A percentile compares a stretch with the other conserved stretches of the same genome.
Evolutionary conservation across 2,113 vertebrate genomes (phyloP).

Genomic region (Spheniscus mendiculus): DNA sequence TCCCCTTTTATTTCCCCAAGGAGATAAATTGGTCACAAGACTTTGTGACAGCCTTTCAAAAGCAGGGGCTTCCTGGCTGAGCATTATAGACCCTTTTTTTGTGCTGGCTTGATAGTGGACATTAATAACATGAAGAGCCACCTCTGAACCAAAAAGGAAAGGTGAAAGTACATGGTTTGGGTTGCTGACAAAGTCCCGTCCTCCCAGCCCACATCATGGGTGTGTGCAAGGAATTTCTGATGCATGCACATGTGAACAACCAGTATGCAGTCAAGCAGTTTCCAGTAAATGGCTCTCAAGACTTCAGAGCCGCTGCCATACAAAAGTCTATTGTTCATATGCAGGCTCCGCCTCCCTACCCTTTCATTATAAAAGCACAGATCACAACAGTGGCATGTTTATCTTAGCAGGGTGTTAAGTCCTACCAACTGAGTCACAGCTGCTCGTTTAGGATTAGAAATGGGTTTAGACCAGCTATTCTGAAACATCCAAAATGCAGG

Average conservation of each 20-base stretch:
- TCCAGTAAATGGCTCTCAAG: background rate
- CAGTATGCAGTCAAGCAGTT: background rate
- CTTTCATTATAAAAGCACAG: slow-evolving; percentile 11
- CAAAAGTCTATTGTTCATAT: slow-evolving; percentile 22
- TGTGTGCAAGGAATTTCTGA: slow-evolving; percentile 24
- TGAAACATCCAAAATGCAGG: background rate
- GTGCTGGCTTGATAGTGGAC: background rate
- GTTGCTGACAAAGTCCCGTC: background rate
- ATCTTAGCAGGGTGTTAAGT: slow-evolving; percentile 16
- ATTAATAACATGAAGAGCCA: background rate
- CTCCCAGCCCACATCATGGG: background rate
- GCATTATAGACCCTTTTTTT: background rate
- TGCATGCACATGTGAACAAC: background rate
- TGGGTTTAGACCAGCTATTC: background rate
- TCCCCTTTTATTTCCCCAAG: background rate
- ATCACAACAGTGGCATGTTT: slow-evolving; percentile 21
- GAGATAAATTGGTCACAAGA: background rate
- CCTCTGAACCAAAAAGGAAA: background rate
- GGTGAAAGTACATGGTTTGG: background rate
- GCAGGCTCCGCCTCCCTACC: background rate
- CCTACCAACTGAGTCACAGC: background rate
- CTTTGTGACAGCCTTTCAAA: background rate
- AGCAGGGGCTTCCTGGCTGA: background rate
- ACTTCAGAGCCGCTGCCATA: background rate
- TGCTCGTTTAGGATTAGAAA: background rate